Percentiles rank a stretch among this genome's conserved stretches.
phyloP scores from a whole-genome alignment of 2,888 invertebrate species.

The Tipula vernalis region DNA sequence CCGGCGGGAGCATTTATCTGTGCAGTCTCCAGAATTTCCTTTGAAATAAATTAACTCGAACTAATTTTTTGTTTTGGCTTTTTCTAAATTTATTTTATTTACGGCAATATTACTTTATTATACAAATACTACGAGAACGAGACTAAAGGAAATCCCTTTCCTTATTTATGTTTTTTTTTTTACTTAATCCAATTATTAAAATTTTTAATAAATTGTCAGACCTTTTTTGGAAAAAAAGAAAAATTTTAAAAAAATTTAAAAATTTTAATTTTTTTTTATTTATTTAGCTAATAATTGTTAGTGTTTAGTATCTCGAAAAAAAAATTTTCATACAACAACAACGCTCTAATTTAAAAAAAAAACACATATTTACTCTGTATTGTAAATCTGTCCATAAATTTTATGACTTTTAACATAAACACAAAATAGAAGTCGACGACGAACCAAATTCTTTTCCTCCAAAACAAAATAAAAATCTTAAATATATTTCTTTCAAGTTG shows the following conservation, averaged over 20 bases:
- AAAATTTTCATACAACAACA: background rate
- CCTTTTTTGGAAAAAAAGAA: background rate
- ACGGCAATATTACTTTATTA: background rate
- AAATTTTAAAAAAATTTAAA: background rate
- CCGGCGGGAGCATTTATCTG: slow-evolving; percentile 20
- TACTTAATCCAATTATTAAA: background rate
- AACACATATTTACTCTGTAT: background rate
- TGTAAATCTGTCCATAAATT: background rate
- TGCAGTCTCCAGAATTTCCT: slow-evolving; percentile 18
- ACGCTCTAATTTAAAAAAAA: background rate
- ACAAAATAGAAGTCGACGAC: background rate
- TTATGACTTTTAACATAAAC: background rate
- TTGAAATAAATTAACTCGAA: slow-evolving; percentile 8
- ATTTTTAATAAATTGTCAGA: slow-evolving; percentile 7
- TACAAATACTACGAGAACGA: background rate
- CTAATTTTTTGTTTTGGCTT: background rate
- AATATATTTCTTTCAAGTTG: background rate
- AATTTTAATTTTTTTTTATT: background rate
- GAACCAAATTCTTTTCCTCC: background rate
- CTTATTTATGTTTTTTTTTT: background rate
- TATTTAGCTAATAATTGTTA: background rate
- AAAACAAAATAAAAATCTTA: background rate
- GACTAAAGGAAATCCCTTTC: background rate
- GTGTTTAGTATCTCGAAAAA: background rate
- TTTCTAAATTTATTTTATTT: background rate